A percentile compares a stretch with the other conserved stretches of the same genome.
phyloP scores from a whole-genome alignment of 2,113 vertebrate genomes.

The Ictidomys tridecemlineatus region DNA sequence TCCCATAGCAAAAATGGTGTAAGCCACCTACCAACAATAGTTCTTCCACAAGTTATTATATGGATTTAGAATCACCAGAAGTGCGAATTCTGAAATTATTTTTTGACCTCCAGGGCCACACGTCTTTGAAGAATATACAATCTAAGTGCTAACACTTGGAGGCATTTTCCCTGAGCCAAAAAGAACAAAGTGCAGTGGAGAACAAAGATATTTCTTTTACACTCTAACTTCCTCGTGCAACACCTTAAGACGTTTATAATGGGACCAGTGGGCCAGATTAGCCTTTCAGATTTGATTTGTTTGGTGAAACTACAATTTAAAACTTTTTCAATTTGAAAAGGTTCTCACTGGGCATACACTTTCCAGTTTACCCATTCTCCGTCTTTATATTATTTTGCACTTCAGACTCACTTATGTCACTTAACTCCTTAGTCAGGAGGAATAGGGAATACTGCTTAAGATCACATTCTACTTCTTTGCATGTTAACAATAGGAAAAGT shows the following conservation, averaged over 20 bases:
- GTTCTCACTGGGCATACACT: neutral
- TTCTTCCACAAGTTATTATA: slow-evolving; percentile 58
- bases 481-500: neutral
- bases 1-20: neutral
- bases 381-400: neutral
- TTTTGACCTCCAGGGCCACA: slow-evolving; percentile 35
- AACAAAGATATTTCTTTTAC: slow-evolving; percentile 51
- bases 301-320: slow-evolving; percentile 61
- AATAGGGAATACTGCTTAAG: neutral
- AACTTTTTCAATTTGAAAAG: neutral
- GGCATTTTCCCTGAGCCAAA: neutral
- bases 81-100: slow-evolving; percentile 58
- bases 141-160: slow-evolving; percentile 36
- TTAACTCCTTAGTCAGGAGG: neutral
- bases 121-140: slow-evolving; percentile 52
- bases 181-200: neutral
- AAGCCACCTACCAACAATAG: slow-evolving; percentile 11
- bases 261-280: slow-evolving; percentile 23
- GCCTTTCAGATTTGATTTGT: slow-evolving; percentile 25
- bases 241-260: slow-evolving; percentile 30
- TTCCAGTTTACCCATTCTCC: neutral
- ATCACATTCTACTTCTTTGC: neutral
- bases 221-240: neutral
- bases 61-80: slow-evolving; percentile 55
- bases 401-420: neutral